Percentiles rank a stretch among this genome's conserved stretches.
These are phyloP conservation scores for Calvadosia cruxmelitensis DNA, from an alignment of 30 jellyfish, hydroid and myxozoan genomes.

Conservation along the genomic window DNA sequence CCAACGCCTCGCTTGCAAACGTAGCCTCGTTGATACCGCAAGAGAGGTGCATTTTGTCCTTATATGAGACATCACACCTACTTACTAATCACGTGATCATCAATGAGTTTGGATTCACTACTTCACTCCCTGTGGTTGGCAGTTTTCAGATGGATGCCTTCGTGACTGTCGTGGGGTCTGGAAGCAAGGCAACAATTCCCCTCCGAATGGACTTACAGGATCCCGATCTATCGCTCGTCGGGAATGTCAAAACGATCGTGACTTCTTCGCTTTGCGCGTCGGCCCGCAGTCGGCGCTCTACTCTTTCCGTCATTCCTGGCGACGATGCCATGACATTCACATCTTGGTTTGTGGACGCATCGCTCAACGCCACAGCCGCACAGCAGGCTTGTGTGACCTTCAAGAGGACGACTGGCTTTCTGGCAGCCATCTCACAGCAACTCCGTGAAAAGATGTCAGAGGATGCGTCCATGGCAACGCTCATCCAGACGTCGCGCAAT, in stretches of 20 bases:
- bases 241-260: background rate
- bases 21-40: background rate
- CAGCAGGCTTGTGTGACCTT: slow-evolving; percentile 11
- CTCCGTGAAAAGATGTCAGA: background rate
- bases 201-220: background rate
- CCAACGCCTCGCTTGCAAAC: background rate
- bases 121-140: slow-evolving; percentile 4
- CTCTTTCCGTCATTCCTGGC: background rate
- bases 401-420: slow-evolving; percentile 7
- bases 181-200: background rate
- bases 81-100: background rate
- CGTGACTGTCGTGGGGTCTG: background rate
- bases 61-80: background rate
- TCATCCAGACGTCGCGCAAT: background rate
- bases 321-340: slow-evolving; percentile 6
- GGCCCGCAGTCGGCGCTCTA: background rate
- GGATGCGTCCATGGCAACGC: background rate
- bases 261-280: background rate
- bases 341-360: slow-evolving; percentile 14
- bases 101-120: background rate
- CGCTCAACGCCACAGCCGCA: slow-evolving; percentile 1
- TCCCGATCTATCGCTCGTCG: background rate
- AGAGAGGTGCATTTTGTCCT: slow-evolving; percentile 11
- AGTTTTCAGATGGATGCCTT: background rate
- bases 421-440: background rate